Base-by-base conservation (phyloP, 2,797 vertebrate genomes). In the Pachyuromys duprasi region DNA sequence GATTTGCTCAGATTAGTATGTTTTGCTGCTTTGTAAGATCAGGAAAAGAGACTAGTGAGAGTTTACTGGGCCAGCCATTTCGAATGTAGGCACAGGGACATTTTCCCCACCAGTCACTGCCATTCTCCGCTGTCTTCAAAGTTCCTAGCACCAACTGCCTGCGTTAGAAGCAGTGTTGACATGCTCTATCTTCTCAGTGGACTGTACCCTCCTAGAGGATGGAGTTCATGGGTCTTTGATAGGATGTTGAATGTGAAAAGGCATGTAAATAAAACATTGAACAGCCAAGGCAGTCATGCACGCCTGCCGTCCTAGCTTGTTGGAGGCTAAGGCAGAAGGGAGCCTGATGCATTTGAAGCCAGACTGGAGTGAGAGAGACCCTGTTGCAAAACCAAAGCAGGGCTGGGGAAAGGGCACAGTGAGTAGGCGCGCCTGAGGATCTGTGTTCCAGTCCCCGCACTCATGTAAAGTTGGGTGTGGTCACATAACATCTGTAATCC, bases 21-120 rank as follows among this genome's bases (percentile, higher is more conserved):
- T 63, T 84, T 91, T 75, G 72, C 83, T 70, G 84, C 80, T 49
- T 69, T 69, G n/a, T 75, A 74, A 90, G 63, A 69, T 31, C 45
- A 49, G 62, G 81, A 39, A 62, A 42, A 53, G 39, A 63, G 83
- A 75, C n/a, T 60, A 33, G 36, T 53, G 92, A 62, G 13, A 55
- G 31, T 36, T 39, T 60, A 24, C 12, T 15, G 2, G 72, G 28
- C 22, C 57, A 39, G 72, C 36, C 22, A 0, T 79, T 78, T 82
- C 33, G 18, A 18, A 28, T 67, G 60, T 15, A 75, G 57, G 28
- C 62, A 0, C 53, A 57, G 22, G 81, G 78, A 65, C 70, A 39
- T 39, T 60, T 84, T 6, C 9, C 57, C 89, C 24, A 82, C 28
- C 31, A 49, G 13, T 7, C 81, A 22, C 31, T 24, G 1, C 36